phyloP scores from a whole-genome alignment of 2,888 invertebrate genomes.

The Timema cristinae region DNA sequence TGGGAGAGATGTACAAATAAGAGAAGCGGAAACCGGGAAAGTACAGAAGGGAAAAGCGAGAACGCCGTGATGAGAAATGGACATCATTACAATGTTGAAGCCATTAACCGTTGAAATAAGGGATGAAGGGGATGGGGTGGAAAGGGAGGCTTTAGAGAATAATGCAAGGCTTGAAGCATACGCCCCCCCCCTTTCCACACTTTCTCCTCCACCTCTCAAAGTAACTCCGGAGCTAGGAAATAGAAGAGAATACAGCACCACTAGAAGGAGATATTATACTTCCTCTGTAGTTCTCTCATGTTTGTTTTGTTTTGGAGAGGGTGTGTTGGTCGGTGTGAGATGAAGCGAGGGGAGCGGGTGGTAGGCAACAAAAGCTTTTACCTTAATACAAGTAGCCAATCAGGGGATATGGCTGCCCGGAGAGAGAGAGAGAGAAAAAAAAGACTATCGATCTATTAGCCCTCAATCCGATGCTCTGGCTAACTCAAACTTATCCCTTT shows the following conservation, averaged over 20 bases:
- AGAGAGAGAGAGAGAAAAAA: no score
- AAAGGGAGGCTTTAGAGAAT: no score
- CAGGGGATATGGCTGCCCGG: constrained; percentile 13
- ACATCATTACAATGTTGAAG: constrained; percentile 16
- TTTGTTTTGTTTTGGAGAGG: no score
- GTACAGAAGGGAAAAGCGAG: neutral
- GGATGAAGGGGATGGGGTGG: no score
- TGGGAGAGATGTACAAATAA: neutral
- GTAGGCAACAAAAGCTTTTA: constrained; percentile 22
- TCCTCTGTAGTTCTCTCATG: no score
- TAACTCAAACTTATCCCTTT: no score
- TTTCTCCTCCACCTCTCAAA: no score
- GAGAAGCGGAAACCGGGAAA: neutral
- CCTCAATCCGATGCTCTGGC: neutral
- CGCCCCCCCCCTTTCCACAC: no score
- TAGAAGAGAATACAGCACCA: no score
- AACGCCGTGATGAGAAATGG: constrained; percentile 16
- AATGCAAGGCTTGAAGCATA: no score
- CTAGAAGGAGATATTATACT: no score
- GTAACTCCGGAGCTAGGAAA: no score
- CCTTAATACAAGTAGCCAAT: constrained; percentile 24
- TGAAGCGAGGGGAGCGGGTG: neutral
- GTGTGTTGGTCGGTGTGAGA: neutral
- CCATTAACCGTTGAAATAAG: neutral
- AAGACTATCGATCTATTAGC: constrained; percentile 18